These are phyloP conservation scores for Kryphioiulus occultus DNA, from an alignment of 2,888 invertebrate species.

Conservation along the genomic window DNA sequence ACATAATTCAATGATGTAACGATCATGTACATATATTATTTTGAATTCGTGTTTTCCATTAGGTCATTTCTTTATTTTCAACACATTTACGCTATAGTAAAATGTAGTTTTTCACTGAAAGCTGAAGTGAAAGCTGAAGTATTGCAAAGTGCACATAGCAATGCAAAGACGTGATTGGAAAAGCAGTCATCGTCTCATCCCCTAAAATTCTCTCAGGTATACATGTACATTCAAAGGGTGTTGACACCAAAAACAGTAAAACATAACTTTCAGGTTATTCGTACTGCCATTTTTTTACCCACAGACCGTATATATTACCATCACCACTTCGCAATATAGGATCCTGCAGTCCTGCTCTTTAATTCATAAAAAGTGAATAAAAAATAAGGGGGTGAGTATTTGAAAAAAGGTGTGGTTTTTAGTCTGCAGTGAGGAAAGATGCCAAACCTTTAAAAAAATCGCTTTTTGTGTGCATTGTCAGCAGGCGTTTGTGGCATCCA, in stretches of 20 bases:
- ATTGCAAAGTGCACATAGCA: no score
- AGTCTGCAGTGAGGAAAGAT: neutral
- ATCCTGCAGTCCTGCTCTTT: neutral
- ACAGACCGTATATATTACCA: neutral
- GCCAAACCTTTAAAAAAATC: constrained; percentile 6
- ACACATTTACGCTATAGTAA: neutral
- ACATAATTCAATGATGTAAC: neutral
- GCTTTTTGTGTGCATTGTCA: neutral
- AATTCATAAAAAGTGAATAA: neutral
- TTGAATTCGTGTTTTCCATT: no score
- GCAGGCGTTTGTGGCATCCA: neutral
- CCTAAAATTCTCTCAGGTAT: neutral
- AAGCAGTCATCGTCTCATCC: no score
- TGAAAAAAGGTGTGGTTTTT: constrained; percentile 20
- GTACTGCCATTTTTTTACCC: neutral
- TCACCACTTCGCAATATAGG: neutral
- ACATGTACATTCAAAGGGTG: neutral
- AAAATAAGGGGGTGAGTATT: constrained; percentile 1
- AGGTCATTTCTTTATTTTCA: neutral
- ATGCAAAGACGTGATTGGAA: no score
- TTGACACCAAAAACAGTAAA: constrained; percentile 2
- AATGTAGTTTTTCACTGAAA: no score
- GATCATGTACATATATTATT: no score
- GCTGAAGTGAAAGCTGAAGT: no score
- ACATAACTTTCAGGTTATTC: neutral